These are phyloP conservation scores for Heliopora coerulea DNA, from an alignment of 92 coral and sea anemone species.

Conservation along the genomic window DNA sequence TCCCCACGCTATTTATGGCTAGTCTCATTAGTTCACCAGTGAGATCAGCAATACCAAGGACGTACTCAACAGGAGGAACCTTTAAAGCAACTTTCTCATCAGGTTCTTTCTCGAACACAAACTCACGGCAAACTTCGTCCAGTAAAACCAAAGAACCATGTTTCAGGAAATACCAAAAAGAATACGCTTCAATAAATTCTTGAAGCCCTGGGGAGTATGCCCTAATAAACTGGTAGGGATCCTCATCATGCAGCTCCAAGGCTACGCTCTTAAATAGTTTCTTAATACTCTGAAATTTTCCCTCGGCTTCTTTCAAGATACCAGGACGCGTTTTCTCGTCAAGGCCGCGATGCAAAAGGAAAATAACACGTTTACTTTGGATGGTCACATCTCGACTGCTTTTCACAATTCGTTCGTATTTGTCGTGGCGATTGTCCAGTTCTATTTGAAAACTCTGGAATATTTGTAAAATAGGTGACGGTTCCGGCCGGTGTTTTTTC, in stretches of 20 bases:
- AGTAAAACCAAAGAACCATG: constrained; percentile 58
- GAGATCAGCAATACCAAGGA: constrained; percentile 93
- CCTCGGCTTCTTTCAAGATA: constrained; percentile 72
- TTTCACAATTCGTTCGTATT: constrained; percentile 91
- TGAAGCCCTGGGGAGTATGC: constrained; percentile 94
- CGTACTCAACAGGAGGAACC: constrained; percentile 73
- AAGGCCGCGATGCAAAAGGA: constrained; percentile 68
- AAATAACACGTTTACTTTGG: constrained; percentile 82
- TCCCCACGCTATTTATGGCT: constrained; percentile 84
- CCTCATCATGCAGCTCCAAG: constrained; percentile 72
- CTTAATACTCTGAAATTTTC: constrained; percentile 67
- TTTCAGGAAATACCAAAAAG: constrained; percentile 77
- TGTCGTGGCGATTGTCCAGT: constrained; percentile 78
- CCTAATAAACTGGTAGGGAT: constrained; percentile 65
- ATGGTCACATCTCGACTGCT: constrained; percentile 89
- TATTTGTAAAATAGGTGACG: constrained; percentile 61
- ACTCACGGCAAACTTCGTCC: constrained; percentile 57
- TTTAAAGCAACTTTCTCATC: constrained; percentile 21
- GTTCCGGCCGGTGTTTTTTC: constrained; percentile 45
- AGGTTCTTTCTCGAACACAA: constrained; percentile 53
- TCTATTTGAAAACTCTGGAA: constrained; percentile 73
- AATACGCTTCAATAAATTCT: constrained; percentile 81
- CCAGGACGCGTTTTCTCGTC: constrained; percentile 63
- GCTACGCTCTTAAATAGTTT: constrained; percentile 71
- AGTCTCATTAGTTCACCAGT: constrained; percentile 97